Percentiles rank a stretch among this genome's conserved stretches.
phyloP scores from a whole-genome alignment of 53 echinoderm and acorn worm genomes.

The Actinopyga echinites region DNA sequence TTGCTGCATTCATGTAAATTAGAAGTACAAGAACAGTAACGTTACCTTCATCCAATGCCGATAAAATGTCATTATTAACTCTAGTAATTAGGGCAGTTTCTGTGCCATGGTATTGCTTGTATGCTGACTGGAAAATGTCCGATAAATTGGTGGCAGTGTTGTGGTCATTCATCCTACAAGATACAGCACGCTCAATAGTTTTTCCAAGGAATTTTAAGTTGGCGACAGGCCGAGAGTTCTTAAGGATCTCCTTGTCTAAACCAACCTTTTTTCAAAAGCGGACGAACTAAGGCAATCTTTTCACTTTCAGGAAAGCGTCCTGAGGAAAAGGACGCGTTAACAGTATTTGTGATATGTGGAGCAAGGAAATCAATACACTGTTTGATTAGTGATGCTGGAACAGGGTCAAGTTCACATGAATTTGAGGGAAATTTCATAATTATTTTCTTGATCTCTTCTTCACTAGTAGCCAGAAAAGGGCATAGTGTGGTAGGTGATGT shows the following conservation, averaged over 20 bases:
- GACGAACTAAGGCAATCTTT: not conserved
- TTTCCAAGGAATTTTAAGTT: constrained; percentile 25
- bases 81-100: constrained; percentile 39
- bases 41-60: constrained; percentile 43
- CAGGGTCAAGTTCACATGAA: constrained; percentile 22
- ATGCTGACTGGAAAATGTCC: constrained; percentile 45
- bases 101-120: constrained; percentile 38
- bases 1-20: constrained; percentile 37
- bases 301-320: not conserved
- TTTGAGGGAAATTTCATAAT: constrained; percentile 11
- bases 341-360: too few species aligned
- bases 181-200: constrained; percentile 16
- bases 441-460: not conserved
- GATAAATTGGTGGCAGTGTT: not conserved
- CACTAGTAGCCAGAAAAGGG: not conserved
- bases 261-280: constrained; percentile 13
- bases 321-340: too few species aligned
- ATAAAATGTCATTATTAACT: constrained; percentile 52
- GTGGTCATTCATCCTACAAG: constrained; percentile 18
- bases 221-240: not conserved
- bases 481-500: not conserved
- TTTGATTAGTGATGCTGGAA: not conserved
- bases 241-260: not conserved
- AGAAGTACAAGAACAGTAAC: constrained; percentile 40
- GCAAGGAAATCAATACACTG: not conserved